Conservation (phyloP, 2,113 vertebrate species). For the Tenebrosternarchus preto region DNA sequence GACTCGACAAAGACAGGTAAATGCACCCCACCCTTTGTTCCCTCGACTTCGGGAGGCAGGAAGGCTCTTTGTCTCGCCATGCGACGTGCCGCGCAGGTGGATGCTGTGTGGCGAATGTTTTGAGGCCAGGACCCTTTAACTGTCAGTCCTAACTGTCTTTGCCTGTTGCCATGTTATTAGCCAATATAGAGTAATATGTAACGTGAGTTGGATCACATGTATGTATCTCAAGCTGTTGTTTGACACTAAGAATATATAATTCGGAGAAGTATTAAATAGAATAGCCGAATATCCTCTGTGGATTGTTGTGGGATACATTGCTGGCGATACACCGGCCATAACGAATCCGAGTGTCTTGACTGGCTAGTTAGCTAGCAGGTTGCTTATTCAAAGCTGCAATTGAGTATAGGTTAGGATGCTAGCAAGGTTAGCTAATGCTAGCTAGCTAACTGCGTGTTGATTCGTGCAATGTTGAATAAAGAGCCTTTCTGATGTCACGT, state of each 20-base stretch:
- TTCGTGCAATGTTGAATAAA: too few species aligned
- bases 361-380: not conserved
- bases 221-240: too few species aligned
- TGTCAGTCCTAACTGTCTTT: not conserved
- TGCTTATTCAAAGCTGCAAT: not conserved
- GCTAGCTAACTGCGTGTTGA: too few species aligned
- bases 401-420: too few species aligned
- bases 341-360: not conserved
- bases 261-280: too few species aligned
- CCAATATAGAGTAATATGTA: too few species aligned
- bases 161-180: not conserved
- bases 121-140: not conserved
- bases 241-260: too few species aligned
- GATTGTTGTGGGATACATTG: too few species aligned
- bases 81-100: conserved; percentile 47
- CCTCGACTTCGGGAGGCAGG: not conserved
- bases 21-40: not conserved
- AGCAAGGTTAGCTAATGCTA: too few species aligned
- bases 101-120: not conserved
- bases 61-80: conserved; percentile 44
- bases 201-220: not conserved
- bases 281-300: too few species aligned
- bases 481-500: too few species aligned
- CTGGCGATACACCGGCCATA: too few species aligned
- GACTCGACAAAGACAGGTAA: conserved; percentile 53